Base-by-base conservation (phyloP, 2,888 invertebrate species). In the Stenolophus ochropezus region DNA sequence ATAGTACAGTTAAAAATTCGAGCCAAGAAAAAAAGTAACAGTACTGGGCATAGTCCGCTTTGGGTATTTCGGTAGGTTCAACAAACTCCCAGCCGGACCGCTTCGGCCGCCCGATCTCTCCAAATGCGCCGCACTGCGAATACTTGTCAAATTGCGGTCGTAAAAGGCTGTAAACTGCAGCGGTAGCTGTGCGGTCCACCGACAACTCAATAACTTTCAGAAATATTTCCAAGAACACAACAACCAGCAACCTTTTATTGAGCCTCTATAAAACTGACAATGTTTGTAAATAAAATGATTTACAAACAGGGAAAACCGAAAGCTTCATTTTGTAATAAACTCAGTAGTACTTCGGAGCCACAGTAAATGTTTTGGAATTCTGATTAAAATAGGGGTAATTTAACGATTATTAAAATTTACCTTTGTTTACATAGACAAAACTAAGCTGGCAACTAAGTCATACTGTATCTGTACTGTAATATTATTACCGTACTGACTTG, bases 11-110 rank as follows among this genome's bases (percentile, higher is more conserved):
- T 74, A 74, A 73, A 49, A 53, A 21, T 25, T 47, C 51, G 74
- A 18, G 20, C 23, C 25, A 20, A 74, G 74, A 74, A 74, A 74
- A 74, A 74, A 74, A 74, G 49, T 74, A 74, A 74, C 74, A 74
- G 74, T 74, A 74, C 53, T n/a, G 49, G 27, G 18, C 51, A 23
- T 21, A 51, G 14, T 11, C 16, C 49, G 73, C 27, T 23, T 27
- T 51, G 25, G 14, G 53, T 51, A 73, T 53, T 74, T 53, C 53
- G 51, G 49, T 49, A 53, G 16, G 74, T 74, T 74, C 74, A 74
- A 74, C 74, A 74, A 74, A 74, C 74, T 74, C 74, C 53, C 0
- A 51, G 11, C 16, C 33, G 27, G 47, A 14, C 51, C 51, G 65
- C 27, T 4, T n/a, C 4, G 27, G 18, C 65, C 21, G 33, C 33